These are phyloP conservation scores for Maniola jurtina DNA, from an alignment of 1,140 invertebrate genomes.

Conservation along the genomic window DNA sequence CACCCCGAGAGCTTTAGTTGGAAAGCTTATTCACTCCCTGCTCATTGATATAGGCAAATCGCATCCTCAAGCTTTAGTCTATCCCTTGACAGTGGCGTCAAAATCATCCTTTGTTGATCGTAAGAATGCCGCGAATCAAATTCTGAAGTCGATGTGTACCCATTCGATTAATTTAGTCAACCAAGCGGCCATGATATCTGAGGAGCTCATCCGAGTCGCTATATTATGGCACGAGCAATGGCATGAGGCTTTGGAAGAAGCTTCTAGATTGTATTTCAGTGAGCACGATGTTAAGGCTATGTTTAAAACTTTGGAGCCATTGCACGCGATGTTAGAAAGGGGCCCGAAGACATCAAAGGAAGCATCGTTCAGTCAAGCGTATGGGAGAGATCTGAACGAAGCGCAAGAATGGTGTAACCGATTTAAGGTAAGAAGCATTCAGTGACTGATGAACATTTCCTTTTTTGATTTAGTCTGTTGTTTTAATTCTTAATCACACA, in stretches of 20 bases:
- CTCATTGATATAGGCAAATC: slow-evolving; percentile 96
- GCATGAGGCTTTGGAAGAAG: slow-evolving; percentile 99
- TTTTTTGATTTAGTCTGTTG: too few relatives aligned
- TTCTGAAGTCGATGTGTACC: slow-evolving; percentile 97
- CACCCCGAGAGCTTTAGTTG: slow-evolving; percentile 92
- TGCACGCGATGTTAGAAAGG: slow-evolving; percentile 95
- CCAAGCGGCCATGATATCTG: slow-evolving; percentile 96
- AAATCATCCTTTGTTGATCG: slow-evolving; percentile 94
- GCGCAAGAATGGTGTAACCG: slow-evolving; percentile 96
- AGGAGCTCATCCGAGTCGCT: slow-evolving; percentile 98
- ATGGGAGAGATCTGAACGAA: slow-evolving; percentile 95
- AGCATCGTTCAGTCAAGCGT: slow-evolving; percentile 97
- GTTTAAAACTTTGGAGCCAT: slow-evolving; percentile 96
- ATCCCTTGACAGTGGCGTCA: slow-evolving; percentile 97
- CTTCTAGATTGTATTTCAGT: slow-evolving; percentile 95
- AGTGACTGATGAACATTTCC: too few relatives aligned
- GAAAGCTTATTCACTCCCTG: slow-evolving; percentile 94
- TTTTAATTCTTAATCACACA: too few relatives aligned
- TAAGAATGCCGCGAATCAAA: slow-evolving; percentile 95
- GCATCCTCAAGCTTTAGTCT: slow-evolving; percentile 95
- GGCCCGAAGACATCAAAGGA: slow-evolving; percentile 98
- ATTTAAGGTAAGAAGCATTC: slow-evolving; percentile 82
- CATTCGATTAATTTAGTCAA: slow-evolving; percentile 94
- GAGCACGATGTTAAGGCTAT: slow-evolving; percentile 96
- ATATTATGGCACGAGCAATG: slow-evolving; percentile 99